A percentile compares a stretch with the other conserved stretches of the same genome.
Conservation (phyloP, 64 coral and sea anemone genomes). For the Trachythela sp. region DNA sequence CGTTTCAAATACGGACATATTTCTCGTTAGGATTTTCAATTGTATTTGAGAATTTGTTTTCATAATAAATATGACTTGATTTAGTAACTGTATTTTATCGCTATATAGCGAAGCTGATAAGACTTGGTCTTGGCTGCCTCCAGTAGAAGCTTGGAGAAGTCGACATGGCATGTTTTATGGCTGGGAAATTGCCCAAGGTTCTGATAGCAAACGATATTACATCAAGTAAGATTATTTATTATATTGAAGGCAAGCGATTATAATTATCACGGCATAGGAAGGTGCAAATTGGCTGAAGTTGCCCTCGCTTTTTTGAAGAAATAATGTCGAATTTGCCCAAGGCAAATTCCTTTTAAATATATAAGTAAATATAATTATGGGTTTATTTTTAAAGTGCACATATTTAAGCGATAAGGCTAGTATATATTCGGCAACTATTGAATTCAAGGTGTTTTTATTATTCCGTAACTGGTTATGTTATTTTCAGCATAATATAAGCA, state of each 20-base stretch:
- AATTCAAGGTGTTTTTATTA: too few relatives aligned
- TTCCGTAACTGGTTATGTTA: too few relatives aligned
- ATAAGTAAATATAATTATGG: too few relatives aligned
- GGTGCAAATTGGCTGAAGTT: background rate
- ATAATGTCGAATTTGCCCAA: too few relatives aligned
- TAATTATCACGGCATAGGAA: background rate
- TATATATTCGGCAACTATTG: too few relatives aligned
- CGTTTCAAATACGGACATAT: background rate
- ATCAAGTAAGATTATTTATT: conserved; percentile 17
- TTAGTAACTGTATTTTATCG: background rate
- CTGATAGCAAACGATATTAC: conserved; percentile 6
- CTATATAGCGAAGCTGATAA: background rate
- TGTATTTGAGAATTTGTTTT: background rate
- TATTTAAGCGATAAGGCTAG: too few relatives aligned
- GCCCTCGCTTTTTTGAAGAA: too few relatives aligned
- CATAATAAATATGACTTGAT: background rate
- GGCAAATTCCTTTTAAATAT: too few relatives aligned
- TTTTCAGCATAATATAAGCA: too few relatives aligned
- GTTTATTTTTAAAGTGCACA: too few relatives aligned
- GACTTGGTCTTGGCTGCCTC: conserved; percentile 3
- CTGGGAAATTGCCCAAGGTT: background rate
- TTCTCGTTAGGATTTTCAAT: background rate
- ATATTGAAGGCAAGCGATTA: background rate
- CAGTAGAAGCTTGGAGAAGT: background rate
- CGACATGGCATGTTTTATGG: background rate